phyloP scores from a whole-genome alignment of 2,888 invertebrate species.

The Eristalis tenax region DNA sequence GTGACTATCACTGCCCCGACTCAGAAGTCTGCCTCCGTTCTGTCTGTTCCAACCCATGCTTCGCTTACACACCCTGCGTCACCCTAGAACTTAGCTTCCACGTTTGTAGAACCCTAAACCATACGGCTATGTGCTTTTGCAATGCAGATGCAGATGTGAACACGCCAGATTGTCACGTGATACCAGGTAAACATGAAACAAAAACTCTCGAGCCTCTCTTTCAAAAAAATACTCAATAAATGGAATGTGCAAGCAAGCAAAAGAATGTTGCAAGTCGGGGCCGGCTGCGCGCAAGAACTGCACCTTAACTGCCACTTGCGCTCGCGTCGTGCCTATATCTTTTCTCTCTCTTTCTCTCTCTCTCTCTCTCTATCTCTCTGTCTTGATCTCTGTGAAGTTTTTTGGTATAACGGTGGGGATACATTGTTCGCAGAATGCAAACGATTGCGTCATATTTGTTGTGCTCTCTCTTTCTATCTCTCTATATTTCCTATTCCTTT shows the following conservation, averaged over 20 bases:
- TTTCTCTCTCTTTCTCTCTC: constrained; percentile 29
- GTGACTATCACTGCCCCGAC: constrained; percentile 80
- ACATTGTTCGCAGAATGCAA: constrained; percentile 59
- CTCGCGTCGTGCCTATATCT: constrained; percentile 11
- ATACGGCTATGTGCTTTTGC: constrained; percentile 84
- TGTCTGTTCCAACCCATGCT: constrained; percentile 83
- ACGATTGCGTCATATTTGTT: constrained; percentile 49
- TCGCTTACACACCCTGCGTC: constrained; percentile 77
- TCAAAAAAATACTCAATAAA: constrained; percentile 25
- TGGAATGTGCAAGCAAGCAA: constrained; percentile 74
- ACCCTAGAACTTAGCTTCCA: constrained; percentile 81
- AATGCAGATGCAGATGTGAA: constrained; percentile 81
- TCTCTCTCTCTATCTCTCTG: constrained; percentile 14
- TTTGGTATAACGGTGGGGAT: constrained; percentile 51
- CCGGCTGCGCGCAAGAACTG: constrained; percentile 56
- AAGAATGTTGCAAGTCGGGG: constrained; percentile 61
- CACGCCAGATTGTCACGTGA: constrained; percentile 83
- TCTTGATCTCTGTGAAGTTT: constrained; percentile 22
- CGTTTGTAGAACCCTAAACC: constrained; percentile 82
- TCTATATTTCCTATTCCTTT: background rate
- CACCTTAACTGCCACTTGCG: constrained; percentile 65
- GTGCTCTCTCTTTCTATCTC: constrained; percentile 11
- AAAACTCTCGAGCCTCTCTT: constrained; percentile 49
- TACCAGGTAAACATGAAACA: constrained; percentile 83
- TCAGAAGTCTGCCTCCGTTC: constrained; percentile 82